Evolutionary conservation across 2,797 vertebrate genomes (phyloP).

Genomic region (Gymnoscopelus microlampas): DNA sequence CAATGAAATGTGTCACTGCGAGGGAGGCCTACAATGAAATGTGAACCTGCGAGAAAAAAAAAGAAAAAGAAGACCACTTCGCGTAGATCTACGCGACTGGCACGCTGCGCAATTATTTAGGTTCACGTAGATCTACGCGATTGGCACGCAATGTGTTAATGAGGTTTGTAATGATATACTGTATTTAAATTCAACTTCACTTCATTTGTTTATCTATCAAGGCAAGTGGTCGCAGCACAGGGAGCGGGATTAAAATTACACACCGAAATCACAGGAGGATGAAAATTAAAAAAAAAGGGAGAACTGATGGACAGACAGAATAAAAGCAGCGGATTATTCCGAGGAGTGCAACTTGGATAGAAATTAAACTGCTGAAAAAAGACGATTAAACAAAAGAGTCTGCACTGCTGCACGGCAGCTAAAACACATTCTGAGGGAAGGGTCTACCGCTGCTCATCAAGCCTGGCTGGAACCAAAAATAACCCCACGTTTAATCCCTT

Average conservation of each 20-base stretch:
- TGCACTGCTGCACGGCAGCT: slow-evolving; percentile 8
- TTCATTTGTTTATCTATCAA: slow-evolving; percentile 62
- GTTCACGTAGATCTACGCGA: too few species aligned
- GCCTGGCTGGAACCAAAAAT: not conserved
- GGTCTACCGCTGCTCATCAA: not conserved
- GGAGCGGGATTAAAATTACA: slow-evolving; percentile 71
- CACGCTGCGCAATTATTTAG: too few species aligned
- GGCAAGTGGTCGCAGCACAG: slow-evolving; percentile 57
- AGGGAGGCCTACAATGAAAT: too few species aligned
- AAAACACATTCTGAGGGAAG: slow-evolving; percentile 2
- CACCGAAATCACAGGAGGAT: slow-evolving; percentile 36
- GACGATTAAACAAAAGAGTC: not conserved
- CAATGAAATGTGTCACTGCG: too few species aligned
- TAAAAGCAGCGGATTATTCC: slow-evolving; percentile 51
- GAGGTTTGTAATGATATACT: slow-evolving; percentile 82
- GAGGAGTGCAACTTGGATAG: slow-evolving; percentile 45
- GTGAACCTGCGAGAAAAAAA: too few species aligned
- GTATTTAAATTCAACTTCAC: too few species aligned
- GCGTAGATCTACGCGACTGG: too few species aligned
- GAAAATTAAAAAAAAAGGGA: slow-evolving; percentile 14
- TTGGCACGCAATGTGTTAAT: too few species aligned
- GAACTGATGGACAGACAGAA: slow-evolving; percentile 27
- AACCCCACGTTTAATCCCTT: not conserved
- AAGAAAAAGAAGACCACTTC: too few species aligned
- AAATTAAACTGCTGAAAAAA: slow-evolving; percentile 36